Conservation (phyloP, 2,888 invertebrate genomes). For the Eristalis arbustorum region DNA sequence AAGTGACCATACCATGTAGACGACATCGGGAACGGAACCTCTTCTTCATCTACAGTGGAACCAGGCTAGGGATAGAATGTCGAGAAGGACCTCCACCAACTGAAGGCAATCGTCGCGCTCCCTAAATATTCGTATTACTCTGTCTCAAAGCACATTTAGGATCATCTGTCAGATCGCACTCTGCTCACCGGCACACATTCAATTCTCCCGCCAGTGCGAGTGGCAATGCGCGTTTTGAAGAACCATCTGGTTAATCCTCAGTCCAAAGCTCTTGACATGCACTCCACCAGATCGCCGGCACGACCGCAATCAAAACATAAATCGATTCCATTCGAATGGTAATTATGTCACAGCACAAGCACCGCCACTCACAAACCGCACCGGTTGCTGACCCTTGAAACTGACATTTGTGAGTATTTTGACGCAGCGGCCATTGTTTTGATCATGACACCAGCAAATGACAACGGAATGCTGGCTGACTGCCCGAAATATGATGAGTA, state of each 20-base stretch:
- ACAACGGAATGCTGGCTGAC: slow-evolving; percentile 63
- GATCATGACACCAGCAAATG: slow-evolving; percentile 63
- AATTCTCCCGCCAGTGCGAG: too few relatives aligned
- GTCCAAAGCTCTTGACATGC: background rate
- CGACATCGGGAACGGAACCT: too few relatives aligned
- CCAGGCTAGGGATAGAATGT: background rate
- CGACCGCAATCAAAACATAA: background rate
- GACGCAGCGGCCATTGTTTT: slow-evolving; percentile 58
- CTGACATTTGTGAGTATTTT: slow-evolving; percentile 34
- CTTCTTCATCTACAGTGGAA: background rate
- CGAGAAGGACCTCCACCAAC: background rate
- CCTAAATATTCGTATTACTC: too few relatives aligned
- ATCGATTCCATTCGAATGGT: background rate
- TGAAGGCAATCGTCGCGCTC: too few relatives aligned
- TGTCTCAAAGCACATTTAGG: too few relatives aligned
- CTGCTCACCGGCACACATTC: too few relatives aligned
- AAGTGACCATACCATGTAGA: too few relatives aligned
- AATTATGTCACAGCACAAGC: slow-evolving; percentile 3
- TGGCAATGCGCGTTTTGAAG: too few relatives aligned
- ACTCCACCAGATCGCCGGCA: background rate
- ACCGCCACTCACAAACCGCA: background rate
- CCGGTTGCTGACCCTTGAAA: slow-evolving; percentile 56
- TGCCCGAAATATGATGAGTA: slow-evolving; percentile 54
- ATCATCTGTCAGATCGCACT: too few relatives aligned
- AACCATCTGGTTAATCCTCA: background rate